These are phyloP conservation scores for Sciurus carolinensis DNA, from an alignment of 2,797 vertebrate species.

Conservation along the genomic window DNA sequence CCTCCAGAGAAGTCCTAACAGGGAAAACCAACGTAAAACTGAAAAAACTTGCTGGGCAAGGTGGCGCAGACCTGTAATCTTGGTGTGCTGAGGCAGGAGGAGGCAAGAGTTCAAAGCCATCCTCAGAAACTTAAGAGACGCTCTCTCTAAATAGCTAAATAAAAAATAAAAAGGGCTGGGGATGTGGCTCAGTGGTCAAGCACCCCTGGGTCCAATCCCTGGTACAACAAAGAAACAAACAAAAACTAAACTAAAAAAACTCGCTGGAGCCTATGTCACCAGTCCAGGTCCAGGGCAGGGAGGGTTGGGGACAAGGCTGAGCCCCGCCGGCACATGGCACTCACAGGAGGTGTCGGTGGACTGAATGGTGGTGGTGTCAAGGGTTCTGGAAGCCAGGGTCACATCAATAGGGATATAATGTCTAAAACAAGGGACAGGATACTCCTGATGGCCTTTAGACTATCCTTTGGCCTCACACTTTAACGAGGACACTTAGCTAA, in stretches of 20 bases:
- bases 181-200: too few relatives aligned
- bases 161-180: too few relatives aligned
- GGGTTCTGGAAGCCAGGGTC: background rate
- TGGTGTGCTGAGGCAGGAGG: too few relatives aligned
- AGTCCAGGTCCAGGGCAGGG: background rate
- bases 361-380: background rate
- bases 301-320: too few relatives aligned
- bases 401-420: background rate
- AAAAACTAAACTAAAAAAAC: too few relatives aligned
- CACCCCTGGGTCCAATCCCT: too few relatives aligned
- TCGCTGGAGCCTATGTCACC: background rate
- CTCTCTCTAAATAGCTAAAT: too few relatives aligned
- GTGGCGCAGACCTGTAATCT: too few relatives aligned
- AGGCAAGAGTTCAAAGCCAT: too few relatives aligned
- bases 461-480: background rate
- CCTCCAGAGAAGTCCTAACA: background rate
- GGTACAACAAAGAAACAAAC: too few relatives aligned
- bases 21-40: background rate
- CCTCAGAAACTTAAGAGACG: too few relatives aligned
- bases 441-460: too few relatives aligned
- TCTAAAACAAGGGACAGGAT: background rate
- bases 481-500: background rate
- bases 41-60: background rate
- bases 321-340: background rate
- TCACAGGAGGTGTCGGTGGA: background rate